A percentile compares a stretch with the other conserved stretches of the same genome.
These are phyloP conservation scores for Ormyrus labotus DNA, from an alignment of 2,888 invertebrate species.

Conservation along the genomic window DNA sequence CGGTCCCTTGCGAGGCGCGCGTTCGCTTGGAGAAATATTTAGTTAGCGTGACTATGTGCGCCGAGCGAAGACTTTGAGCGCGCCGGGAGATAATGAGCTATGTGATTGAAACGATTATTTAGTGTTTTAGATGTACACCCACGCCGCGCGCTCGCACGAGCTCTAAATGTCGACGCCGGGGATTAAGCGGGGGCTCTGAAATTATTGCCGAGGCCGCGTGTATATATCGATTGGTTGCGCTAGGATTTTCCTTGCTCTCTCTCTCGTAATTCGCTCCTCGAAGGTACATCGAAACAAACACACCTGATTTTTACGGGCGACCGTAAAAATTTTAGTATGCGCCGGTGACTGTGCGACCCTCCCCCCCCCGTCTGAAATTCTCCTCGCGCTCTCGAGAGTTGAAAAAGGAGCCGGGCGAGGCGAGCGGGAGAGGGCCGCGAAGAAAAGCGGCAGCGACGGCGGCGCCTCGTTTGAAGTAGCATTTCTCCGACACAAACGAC, in stretches of 20 bases:
- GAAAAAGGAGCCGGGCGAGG: not conserved
- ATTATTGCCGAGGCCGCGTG: too few species aligned
- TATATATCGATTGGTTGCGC: too few species aligned
- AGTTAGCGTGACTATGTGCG: slow-evolving; percentile 30
- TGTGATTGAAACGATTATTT: slow-evolving; percentile 30
- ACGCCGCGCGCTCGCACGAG: too few species aligned
- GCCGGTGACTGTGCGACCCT: slow-evolving; percentile 19
- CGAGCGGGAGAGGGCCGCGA: not conserved
- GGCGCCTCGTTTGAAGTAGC: slow-evolving; percentile 66
- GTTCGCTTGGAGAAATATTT: slow-evolving; percentile 41
- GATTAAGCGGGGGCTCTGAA: too few species aligned
- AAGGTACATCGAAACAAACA: slow-evolving; percentile 18
- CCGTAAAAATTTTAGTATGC: slow-evolving; percentile 24
- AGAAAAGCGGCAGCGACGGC: slow-evolving; percentile 8
- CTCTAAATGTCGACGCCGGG: too few species aligned
- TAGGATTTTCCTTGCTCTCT: too few species aligned
- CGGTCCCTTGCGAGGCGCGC: not conserved
- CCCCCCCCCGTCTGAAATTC: not conserved
- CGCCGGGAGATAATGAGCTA: slow-evolving; percentile 27
- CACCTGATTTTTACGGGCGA: slow-evolving; percentile 9
- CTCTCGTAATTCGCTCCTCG: too few species aligned
- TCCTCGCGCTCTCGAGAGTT: not conserved
- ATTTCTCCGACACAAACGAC: slow-evolving; percentile 71
- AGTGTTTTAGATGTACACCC: not conserved
- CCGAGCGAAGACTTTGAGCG: slow-evolving; percentile 15